Conservation (phyloP, 2,113 vertebrate species). For the Syngnathus floridae region DNA sequence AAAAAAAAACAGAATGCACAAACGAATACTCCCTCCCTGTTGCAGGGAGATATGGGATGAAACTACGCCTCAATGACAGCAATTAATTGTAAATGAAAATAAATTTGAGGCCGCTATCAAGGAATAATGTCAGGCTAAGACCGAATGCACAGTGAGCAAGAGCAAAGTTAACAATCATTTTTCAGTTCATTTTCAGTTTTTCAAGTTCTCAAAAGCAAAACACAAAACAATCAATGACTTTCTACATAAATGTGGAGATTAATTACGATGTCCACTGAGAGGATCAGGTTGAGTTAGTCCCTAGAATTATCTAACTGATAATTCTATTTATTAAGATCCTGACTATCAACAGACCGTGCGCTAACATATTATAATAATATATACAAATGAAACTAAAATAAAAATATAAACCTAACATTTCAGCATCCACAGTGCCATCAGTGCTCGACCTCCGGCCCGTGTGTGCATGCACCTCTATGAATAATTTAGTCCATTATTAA, state of each 20-base stretch:
- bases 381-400: constrained; percentile 20
- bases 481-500: constrained; percentile 71
- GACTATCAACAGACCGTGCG: constrained; percentile 14
- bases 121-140: constrained; percentile 4
- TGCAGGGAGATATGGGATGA: neutral
- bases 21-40: neutral
- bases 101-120: constrained; percentile 18
- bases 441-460: constrained; percentile 56
- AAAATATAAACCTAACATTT: constrained; percentile 36
- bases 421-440: constrained; percentile 31
- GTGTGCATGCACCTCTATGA: constrained; percentile 59
- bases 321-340: neutral
- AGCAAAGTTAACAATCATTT: neutral
- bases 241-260: neutral
- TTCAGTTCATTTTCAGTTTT: neutral
- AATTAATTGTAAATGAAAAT: constrained; percentile 6
- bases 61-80: constrained; percentile 1
- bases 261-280: neutral
- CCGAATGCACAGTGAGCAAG: neutral
- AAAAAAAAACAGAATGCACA: neutral
- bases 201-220: neutral
- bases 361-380: constrained; percentile 27
- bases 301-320: too few species aligned
- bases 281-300: neutral
- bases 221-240: neutral